Base-by-base conservation (phyloP, 2,797 vertebrate genomes). In the Channallabes apus region DNA sequence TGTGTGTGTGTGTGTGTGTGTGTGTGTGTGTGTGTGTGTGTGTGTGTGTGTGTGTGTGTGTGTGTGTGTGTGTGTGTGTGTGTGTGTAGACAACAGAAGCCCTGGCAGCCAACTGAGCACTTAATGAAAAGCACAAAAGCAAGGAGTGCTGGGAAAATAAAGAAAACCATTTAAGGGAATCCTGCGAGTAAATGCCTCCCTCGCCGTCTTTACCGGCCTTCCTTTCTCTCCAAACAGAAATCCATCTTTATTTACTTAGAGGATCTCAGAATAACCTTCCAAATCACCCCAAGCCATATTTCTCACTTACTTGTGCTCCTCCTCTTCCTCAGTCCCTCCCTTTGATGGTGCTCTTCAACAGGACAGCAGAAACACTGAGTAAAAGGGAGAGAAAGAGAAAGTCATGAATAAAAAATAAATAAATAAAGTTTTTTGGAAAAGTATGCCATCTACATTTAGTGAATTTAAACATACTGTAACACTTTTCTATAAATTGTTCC, bases 281-380 rank as follows among this genome's bases (percentile, higher is more conserved):
- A 27, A 15, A 62, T 72, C 67, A 80, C 14, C 35, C 18, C 4
- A 5, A 17, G 29, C 22, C 62, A 51, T 71, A 82, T 80, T 75
- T 41, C n/a, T 17, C 80, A 86, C 88, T 89, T 88, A 89, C 88
- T 88, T 84, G 77, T 78, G 71, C 65, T 64, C 79, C 24, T 65
- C 82, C 85, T 86, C 65, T 72, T 68, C 80, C 76, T 79, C 83
- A 35, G 82, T 80, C 82, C n/a, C 54, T 84, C 46, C 80, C 54
- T 82, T 62, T 56, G 38, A 54, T 38, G 72, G 62, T 27, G 41
- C 80, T 88, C 80, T 84, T 56, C 75, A 56, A 62, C 65, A 79
- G 72, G 64, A 58, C 79, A 58, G 86, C 54, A 83, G 56, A 82
- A 15, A 79, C 73, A 75, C 87, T 87, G 67, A 56, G 85, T 84